phyloP scores from a whole-genome alignment of 2,888 invertebrate genomes.

The Trimorus sp. region DNA sequence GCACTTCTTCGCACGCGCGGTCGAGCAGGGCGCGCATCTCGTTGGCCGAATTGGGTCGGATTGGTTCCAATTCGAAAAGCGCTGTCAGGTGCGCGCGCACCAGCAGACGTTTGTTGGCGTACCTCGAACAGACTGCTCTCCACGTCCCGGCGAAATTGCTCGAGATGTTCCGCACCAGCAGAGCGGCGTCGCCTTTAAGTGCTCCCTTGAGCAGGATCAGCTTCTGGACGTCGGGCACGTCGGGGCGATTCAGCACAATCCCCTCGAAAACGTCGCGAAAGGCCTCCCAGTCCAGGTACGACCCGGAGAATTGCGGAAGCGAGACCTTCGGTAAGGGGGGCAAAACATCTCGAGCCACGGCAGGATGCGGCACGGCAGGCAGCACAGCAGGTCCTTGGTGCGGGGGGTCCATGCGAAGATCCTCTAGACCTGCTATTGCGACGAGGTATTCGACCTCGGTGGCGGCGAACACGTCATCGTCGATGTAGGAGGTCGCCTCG shows the following conservation, averaged over 20 bases:
- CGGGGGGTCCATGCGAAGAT: not conserved
- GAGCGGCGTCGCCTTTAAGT: not conserved
- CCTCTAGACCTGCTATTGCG: not conserved
- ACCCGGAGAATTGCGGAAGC: slow-evolving; percentile 29
- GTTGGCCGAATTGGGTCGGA: too few relatives aligned
- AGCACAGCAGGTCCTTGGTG: not conserved
- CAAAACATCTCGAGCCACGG: not conserved
- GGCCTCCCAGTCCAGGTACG: slow-evolving; percentile 24
- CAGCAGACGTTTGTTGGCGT: too few relatives aligned
- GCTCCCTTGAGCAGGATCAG: not conserved
- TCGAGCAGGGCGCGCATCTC: too few relatives aligned
- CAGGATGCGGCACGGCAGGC: too few relatives aligned
- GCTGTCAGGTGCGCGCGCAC: too few relatives aligned
- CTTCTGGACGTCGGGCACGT: not conserved
- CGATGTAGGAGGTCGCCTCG: not conserved
- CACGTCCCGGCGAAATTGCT: too few relatives aligned
- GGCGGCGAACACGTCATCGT: not conserved
- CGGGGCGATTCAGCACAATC: not conserved
- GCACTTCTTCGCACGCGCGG: too few relatives aligned
- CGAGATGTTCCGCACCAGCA: too few relatives aligned
- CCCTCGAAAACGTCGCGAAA: slow-evolving; percentile 27
- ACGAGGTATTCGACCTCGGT: not conserved
- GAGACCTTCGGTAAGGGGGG: slow-evolving; percentile 22
- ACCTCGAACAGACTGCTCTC: too few relatives aligned
- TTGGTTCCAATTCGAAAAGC: too few relatives aligned